Conservation (phyloP, 2,113 vertebrate genomes). For the Athene cunicularia region DNA sequence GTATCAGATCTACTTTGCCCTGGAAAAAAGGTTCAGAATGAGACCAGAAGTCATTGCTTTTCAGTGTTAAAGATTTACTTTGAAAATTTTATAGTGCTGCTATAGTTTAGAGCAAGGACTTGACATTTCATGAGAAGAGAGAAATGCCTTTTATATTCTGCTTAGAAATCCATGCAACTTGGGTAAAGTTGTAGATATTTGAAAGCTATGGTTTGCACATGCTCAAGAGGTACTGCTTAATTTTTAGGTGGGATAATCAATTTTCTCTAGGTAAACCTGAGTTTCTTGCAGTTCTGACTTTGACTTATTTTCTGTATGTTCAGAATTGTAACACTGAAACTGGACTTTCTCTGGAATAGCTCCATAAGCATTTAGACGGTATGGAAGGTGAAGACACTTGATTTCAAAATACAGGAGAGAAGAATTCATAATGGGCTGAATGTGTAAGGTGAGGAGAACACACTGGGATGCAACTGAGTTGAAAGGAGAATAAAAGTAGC, state of each 20-base stretch:
- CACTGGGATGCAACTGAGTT: not conserved
- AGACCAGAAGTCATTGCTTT: not conserved
- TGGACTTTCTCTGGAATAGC: not conserved
- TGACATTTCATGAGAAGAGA: not conserved
- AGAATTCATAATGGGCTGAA: not conserved
- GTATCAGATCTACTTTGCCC: not conserved
- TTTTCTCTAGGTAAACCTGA: not conserved
- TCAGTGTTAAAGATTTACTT: not conserved
- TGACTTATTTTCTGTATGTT: not conserved
- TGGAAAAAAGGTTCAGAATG: not conserved
- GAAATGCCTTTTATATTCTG: not conserved
- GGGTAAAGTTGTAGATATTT: not conserved
- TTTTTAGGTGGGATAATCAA: not conserved
- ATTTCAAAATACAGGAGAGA: not conserved
- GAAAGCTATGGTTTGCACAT: not conserved
- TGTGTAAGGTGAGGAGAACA: not conserved
- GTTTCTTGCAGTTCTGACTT: not conserved
- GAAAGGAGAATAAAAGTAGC: not conserved
- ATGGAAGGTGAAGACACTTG: not conserved
- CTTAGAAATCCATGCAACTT: not conserved
- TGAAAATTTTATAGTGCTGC: not conserved
- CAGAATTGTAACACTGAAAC: not conserved
- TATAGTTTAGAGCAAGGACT: not conserved
- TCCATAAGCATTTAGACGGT: not conserved
- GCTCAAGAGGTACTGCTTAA: not conserved